Evolutionary conservation across 2,888 invertebrate genomes (phyloP).

Genomic region (Diaperis boleti): DNA sequence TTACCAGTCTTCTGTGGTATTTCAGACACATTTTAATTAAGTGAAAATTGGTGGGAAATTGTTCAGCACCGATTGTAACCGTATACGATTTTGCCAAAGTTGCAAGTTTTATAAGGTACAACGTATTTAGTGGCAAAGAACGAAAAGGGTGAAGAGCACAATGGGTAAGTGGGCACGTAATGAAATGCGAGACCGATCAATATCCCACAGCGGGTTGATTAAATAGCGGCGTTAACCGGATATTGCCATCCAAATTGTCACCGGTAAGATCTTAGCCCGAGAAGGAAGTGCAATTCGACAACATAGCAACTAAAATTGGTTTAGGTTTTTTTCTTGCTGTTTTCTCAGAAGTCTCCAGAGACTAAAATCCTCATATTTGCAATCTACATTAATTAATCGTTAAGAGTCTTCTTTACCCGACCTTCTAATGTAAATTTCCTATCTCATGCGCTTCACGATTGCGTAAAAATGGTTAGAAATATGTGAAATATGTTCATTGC

Average conservation of each 20-base stretch:
- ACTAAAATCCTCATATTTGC: too few species aligned
- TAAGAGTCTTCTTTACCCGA: too few species aligned
- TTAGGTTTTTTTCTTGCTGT: background rate
- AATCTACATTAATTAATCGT: too few species aligned
- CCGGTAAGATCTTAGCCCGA: slow-evolving; percentile 47
- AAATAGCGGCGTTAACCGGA: slow-evolving; percentile 64
- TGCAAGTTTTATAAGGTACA: slow-evolving; percentile 33
- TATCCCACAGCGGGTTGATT: slow-evolving; percentile 64
- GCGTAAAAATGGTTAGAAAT: too few species aligned
- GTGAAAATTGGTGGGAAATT: slow-evolving; percentile 23
- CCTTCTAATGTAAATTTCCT: too few species aligned
- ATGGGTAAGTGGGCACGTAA: slow-evolving; percentile 61
- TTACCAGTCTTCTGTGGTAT: slow-evolving; percentile 20
- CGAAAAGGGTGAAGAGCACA: slow-evolving; percentile 46
- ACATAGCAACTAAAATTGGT: background rate
- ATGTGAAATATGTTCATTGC: too few species aligned
- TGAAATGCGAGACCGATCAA: slow-evolving; percentile 64
- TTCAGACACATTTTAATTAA: slow-evolving; percentile 28
- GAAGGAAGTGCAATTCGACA: background rate
- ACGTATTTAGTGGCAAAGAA: slow-evolving; percentile 35
- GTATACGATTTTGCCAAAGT: slow-evolving; percentile 34
- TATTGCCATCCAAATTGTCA: slow-evolving; percentile 65
- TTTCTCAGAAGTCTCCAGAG: background rate
- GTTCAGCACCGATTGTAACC: slow-evolving; percentile 15
- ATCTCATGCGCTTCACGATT: too few species aligned